A percentile compares a stretch with the other conserved stretches of the same genome.
Conservation (phyloP, 2,888 invertebrate species). For the Apodemia mormo region DNA sequence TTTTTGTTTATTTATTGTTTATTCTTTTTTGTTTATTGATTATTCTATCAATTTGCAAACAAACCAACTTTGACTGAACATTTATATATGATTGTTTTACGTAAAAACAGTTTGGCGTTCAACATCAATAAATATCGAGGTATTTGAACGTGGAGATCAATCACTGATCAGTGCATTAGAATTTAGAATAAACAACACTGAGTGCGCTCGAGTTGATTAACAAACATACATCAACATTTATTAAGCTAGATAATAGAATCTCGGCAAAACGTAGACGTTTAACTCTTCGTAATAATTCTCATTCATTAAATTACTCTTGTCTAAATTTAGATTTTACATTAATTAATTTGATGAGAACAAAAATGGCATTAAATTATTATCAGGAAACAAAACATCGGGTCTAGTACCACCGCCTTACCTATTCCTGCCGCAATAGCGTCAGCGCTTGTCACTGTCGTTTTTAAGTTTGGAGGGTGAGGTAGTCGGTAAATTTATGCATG, state of each 20-base stretch:
- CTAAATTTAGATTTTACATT: not conserved
- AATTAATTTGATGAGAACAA: not conserved
- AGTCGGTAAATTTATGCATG: too few species aligned
- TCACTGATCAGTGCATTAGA: constrained; percentile 23
- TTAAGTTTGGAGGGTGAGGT: too few species aligned
- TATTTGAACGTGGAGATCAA: constrained; percentile 24
- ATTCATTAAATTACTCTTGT: not conserved
- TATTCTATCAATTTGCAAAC: not conserved
- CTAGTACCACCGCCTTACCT: too few species aligned
- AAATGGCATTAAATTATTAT: not conserved
- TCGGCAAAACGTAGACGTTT: constrained; percentile 4
- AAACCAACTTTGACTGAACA: not conserved
- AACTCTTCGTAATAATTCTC: not conserved
- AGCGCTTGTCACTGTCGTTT: too few species aligned
- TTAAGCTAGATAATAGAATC: constrained; percentile 14
- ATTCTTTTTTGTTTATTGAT: too few species aligned
- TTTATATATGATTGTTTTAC: not conserved
- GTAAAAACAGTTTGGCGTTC: constrained; percentile 4
- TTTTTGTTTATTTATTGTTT: too few species aligned
- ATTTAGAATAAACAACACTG: constrained; percentile 22
- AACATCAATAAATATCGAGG: constrained; percentile 20
- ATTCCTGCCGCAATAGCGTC: too few species aligned
- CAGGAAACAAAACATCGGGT: too few species aligned
- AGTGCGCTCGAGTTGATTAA: constrained; percentile 11
- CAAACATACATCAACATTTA: constrained; percentile 8